phyloP scores from a whole-genome alignment of 1,140 invertebrate genomes.

The Alviniconcha marisindica region DNA sequence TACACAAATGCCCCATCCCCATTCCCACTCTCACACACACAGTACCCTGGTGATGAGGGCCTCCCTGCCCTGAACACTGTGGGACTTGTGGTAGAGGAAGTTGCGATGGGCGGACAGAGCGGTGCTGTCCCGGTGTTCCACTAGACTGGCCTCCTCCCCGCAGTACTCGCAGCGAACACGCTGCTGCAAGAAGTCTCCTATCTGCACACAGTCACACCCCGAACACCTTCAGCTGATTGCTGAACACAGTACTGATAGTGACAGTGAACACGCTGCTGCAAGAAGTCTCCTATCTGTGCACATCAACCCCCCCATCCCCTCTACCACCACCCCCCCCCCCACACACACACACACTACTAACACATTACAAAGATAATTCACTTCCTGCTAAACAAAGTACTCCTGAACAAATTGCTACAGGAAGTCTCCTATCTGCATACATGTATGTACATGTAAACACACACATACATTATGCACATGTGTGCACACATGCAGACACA shows the following conservation, averaged over 20 bases:
- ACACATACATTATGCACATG: no score
- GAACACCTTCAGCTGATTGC: no score
- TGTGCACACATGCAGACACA: no score
- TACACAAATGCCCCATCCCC: no score
- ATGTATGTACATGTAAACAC: no score
- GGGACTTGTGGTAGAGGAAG: constrained; percentile 66
- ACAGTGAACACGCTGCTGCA: constrained; percentile 67
- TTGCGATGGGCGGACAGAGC: constrained; percentile 59
- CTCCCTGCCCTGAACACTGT: constrained; percentile 65
- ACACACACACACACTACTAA: no score
- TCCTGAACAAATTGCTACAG: constrained; percentile 66
- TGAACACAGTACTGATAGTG: no score
- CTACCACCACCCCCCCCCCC: no score
- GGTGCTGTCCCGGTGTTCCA: constrained; percentile 57
- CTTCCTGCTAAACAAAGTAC: no score
- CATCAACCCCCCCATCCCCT: no score
- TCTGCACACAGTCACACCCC: constrained; percentile 52
- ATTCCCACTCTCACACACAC: no score
- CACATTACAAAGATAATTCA: no score
- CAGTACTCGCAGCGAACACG: constrained; percentile 68
- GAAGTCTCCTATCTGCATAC: constrained; percentile 70
- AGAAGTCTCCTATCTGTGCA: constrained; percentile 68
- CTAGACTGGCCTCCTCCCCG: constrained; percentile 63
- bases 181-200: constrained; percentile 69
- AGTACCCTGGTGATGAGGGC: constrained; percentile 52